Conservation (phyloP, 2,797 vertebrate species). For the Pipistrellus pipistrellus region DNA sequence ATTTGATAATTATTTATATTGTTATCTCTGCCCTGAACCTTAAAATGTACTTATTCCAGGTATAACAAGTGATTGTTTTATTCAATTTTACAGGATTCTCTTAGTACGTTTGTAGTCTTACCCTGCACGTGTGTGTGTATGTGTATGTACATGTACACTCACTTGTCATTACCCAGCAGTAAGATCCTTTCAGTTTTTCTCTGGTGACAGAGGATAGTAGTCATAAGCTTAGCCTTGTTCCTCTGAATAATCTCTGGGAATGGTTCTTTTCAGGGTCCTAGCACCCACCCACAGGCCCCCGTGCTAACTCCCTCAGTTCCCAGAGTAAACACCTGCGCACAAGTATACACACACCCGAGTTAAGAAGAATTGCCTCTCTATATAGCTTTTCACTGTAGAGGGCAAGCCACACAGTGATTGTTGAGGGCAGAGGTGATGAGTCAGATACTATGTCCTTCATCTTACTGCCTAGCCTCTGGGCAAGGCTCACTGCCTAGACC, state of each 20-base stretch:
- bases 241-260: not conserved
- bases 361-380: not conserved
- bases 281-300: not conserved
- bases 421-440: not conserved
- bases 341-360: not conserved
- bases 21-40: not conserved
- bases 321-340: not conserved
- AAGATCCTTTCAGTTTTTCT: not conserved
- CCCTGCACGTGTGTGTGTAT: accelerated
- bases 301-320: not conserved
- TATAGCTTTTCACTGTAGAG: not conserved
- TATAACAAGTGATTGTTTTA: not conserved
- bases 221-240: not conserved
- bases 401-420: not conserved
- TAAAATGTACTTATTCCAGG: not conserved
- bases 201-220: not conserved
- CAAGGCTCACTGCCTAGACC: too few species aligned
- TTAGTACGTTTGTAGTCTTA: not conserved
- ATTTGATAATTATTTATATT: not conserved
- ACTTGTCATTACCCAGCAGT: not conserved
- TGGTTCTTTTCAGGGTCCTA: not conserved
- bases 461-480: not conserved
- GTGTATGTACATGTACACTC: accelerated
- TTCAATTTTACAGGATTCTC: not conserved
- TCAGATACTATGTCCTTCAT: not conserved